These are phyloP conservation scores for Aphis gossypii DNA, from an alignment of 1,140 invertebrate species.

Conservation along the genomic window DNA sequence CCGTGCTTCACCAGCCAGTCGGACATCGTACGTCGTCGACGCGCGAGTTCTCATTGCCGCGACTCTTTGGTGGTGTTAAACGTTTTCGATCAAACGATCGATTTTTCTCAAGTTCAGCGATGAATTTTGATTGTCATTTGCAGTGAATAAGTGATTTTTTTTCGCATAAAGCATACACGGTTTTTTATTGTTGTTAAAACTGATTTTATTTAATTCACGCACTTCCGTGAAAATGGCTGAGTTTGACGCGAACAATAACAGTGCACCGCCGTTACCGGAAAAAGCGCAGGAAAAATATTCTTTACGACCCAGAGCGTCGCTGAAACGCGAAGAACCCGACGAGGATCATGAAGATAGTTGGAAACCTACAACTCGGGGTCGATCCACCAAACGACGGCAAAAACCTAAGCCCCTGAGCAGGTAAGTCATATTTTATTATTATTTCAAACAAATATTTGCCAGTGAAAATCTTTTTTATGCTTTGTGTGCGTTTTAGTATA, in stretches of 20 bases:
- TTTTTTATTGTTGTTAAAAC: slow-evolving; percentile 9
- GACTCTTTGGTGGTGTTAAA: background rate
- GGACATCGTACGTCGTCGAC: background rate
- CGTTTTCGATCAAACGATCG: background rate
- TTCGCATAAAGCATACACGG: background rate
- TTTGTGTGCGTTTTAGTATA: background rate
- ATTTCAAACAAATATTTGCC: slow-evolving; percentile 39
- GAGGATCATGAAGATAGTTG: slow-evolving; percentile 60
- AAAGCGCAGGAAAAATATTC: slow-evolving; percentile 61
- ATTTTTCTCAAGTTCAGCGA: background rate
- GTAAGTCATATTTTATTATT: slow-evolving; percentile 66
- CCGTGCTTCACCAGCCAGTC: background rate
- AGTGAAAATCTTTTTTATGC: background rate
- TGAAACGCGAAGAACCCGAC: slow-evolving; percentile 60
- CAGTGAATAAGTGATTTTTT: background rate
- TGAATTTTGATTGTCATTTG: slow-evolving; percentile 57
- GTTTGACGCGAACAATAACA: slow-evolving; percentile 61
- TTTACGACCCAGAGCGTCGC: slow-evolving; percentile 60
- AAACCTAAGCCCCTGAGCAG: slow-evolving; percentile 86
- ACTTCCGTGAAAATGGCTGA: slow-evolving; percentile 59
- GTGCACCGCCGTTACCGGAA: slow-evolving; percentile 56
- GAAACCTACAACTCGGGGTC: slow-evolving; percentile 58
- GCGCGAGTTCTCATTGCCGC: background rate
- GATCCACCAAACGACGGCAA: slow-evolving; percentile 67
- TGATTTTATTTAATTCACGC: background rate